These are phyloP conservation scores for Chamaea fasciata DNA, from an alignment of 2,113 vertebrate species.

Conservation along the genomic window DNA sequence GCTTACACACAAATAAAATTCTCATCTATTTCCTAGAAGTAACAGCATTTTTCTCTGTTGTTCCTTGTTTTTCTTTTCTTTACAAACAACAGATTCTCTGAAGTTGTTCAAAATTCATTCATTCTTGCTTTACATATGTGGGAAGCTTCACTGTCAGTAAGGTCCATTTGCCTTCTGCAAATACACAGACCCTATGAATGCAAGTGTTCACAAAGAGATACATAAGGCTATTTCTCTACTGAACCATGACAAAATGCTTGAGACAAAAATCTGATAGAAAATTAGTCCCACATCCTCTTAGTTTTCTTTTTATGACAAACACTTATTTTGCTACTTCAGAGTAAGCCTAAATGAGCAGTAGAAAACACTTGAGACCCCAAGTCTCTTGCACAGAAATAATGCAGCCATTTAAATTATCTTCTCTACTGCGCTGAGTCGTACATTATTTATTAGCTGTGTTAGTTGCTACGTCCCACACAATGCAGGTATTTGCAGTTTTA, in stretches of 20 bases:
- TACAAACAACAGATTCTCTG: background rate
- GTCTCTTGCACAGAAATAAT: slow-evolving; percentile 55
- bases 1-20: slow-evolving; percentile 30
- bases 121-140: background rate
- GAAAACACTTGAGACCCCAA: slow-evolving; percentile 35
- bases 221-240: background rate
- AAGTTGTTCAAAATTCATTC: background rate
- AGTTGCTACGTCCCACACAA: background rate
- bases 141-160: background rate
- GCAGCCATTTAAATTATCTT: slow-evolving; percentile 50
- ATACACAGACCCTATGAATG: background rate
- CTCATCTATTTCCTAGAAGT: background rate
- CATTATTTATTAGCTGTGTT: slow-evolving; percentile 67
- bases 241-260: slow-evolving; percentile 29
- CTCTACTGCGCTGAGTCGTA: slow-evolving; percentile 7
- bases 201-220: background rate
- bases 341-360: slow-evolving; percentile 43
- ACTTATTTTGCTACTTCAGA: slow-evolving; percentile 50
- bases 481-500: slow-evolving; percentile 21
- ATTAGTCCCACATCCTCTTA: slow-evolving; percentile 25
- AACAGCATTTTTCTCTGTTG: background rate
- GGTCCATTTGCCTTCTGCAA: background rate
- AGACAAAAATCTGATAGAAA: slow-evolving; percentile 26
- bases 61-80: background rate
- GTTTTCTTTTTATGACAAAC: slow-evolving; percentile 37